phyloP scores from a whole-genome alignment of 2,888 invertebrate genomes.

The Ypsolopha sequella region DNA sequence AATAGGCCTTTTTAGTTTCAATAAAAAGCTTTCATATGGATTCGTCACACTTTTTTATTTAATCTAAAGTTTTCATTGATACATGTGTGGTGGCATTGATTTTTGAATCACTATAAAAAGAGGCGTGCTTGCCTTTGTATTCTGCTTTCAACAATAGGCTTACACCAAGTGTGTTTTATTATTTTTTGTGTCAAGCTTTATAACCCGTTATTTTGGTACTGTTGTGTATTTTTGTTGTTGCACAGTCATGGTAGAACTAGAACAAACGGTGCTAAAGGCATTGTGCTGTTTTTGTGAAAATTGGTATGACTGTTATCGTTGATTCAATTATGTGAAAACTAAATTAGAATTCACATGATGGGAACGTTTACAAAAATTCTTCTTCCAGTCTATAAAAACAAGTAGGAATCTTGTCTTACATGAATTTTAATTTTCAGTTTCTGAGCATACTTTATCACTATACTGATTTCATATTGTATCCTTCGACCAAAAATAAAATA shows the following conservation, averaged over 20 bases:
- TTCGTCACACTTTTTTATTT: conserved; percentile 48
- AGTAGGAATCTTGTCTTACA: no score
- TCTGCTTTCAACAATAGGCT: background rate
- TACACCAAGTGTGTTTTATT: background rate
- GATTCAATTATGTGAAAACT: no score
- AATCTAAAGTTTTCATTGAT: conserved; percentile 1
- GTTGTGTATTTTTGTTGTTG: no score
- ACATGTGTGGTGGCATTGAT: background rate
- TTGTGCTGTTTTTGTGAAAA: background rate
- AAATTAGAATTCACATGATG: no score
- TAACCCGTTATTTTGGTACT: background rate
- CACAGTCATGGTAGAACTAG: no score
- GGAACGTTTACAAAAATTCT: no score
- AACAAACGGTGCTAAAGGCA: no score
- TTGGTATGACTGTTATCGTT: background rate
- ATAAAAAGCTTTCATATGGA: conserved; percentile 36
- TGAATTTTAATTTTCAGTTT: no score
- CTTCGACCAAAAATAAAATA: no score
- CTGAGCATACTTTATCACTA: no score
- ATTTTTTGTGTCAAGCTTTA: background rate
- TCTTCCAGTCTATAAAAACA: no score
- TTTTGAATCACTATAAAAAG: conserved; percentile 1
- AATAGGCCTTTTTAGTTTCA: conserved; percentile 25
- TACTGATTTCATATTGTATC: no score
- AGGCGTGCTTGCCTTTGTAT: conserved; percentile 1